Evolutionary conservation across 2,113 vertebrate genomes (phyloP).

Genomic region (Neotoma lepida): DNA sequence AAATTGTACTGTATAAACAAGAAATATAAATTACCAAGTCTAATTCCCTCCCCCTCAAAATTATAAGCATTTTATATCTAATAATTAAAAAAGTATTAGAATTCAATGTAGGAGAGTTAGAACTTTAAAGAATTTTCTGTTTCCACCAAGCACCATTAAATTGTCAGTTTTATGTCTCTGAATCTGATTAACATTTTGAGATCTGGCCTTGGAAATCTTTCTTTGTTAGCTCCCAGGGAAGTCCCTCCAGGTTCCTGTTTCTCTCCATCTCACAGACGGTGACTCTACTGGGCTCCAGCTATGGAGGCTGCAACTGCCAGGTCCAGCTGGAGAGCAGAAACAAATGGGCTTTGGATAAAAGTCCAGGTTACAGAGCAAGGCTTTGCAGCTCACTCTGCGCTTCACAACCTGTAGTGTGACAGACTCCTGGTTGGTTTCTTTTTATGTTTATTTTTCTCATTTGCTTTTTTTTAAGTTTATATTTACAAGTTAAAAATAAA

Average conservation of each 20-base stretch:
- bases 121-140: conserved; percentile 85
- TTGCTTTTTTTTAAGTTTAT: background rate
- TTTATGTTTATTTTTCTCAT: background rate
- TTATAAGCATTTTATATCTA: conserved; percentile 95
- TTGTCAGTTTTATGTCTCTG: conserved; percentile 88
- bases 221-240: conserved; percentile 83
- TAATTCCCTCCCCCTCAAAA: conserved; percentile 95
- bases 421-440: background rate
- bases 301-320: conserved; percentile 55
- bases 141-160: conserved; percentile 86
- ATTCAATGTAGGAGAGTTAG: conserved; percentile 86
- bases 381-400: fast-evolving
- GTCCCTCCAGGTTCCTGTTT: background rate
- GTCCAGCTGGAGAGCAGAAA: background rate
- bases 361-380: background rate
- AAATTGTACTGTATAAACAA: conserved; percentile 99
- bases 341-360: background rate
- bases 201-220: conserved; percentile 85
- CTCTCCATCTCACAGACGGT: conserved; percentile 39
- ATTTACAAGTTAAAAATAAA: background rate
- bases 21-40: conserved; percentile 99
- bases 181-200: conserved; percentile 89
- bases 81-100: conserved; percentile 94
- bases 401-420: background rate
- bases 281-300: conserved; percentile 72